Evolutionary conservation across 2,113 vertebrate genomes (phyloP).

Genomic region (Sander lucioperca): DNA sequence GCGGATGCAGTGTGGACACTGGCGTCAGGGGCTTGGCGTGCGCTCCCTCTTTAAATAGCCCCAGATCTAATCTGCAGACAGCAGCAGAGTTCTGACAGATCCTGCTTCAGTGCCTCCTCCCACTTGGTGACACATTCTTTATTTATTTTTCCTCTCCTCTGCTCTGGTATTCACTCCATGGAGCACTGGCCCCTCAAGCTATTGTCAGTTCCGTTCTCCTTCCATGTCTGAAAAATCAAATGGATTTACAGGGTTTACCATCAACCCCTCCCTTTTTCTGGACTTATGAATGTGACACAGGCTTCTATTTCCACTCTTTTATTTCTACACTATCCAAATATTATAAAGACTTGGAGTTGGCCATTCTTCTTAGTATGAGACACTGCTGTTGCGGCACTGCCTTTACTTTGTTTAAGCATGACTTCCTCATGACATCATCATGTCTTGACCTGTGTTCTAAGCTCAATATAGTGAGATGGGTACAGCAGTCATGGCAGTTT

Average conservation of each 20-base stretch:
- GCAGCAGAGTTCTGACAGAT: slow-evolving; percentile 85
- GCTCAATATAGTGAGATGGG: slow-evolving; percentile 24
- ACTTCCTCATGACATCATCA: slow-evolving; percentile 43
- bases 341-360: slow-evolving; percentile 68
- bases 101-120: slow-evolving; percentile 79
- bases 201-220: slow-evolving; percentile 85
- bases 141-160: slow-evolving; percentile 76
- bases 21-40: slow-evolving; percentile 53
- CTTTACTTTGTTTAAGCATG: slow-evolving; percentile 45
- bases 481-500: slow-evolving; percentile 10
- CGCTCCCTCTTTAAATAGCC: slow-evolving; percentile 82
- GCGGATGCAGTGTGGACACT: slow-evolving; percentile 64
- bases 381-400: slow-evolving; percentile 17
- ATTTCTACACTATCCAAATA: slow-evolving; percentile 65
- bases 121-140: slow-evolving; percentile 84
- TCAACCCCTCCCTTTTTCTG: slow-evolving; percentile 74
- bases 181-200: slow-evolving; percentile 82
- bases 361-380: slow-evolving; percentile 57
- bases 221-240: slow-evolving; percentile 83
- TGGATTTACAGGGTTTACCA: slow-evolving; percentile 83
- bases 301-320: slow-evolving; percentile 62
- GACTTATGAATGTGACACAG: slow-evolving; percentile 50
- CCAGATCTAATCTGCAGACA: slow-evolving; percentile 85
- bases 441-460: slow-evolving; percentile 19
- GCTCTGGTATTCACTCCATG: slow-evolving; percentile 82